Conservation (phyloP, 2,797 vertebrate genomes). For the Premnoplex brunnescens region DNA sequence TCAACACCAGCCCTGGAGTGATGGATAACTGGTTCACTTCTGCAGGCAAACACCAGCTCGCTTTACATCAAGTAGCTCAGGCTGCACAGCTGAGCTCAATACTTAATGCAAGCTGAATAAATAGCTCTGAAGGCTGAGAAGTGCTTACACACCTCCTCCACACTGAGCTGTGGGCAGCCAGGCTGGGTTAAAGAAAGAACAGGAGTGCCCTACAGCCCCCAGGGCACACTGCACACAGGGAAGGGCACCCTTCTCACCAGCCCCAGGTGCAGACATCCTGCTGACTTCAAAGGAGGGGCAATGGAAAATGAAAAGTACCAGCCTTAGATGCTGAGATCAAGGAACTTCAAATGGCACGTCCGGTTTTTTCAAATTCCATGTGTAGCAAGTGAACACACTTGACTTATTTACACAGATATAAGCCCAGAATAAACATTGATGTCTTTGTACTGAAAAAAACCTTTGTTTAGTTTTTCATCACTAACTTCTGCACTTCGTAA, state of each 20-base stretch:
- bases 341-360: not conserved
- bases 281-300: not conserved
- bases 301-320: not conserved
- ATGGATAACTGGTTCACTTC: not conserved
- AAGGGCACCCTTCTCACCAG: not conserved
- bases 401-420: not conserved
- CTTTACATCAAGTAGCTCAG: not conserved
- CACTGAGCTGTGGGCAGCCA: not conserved
- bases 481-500: not conserved
- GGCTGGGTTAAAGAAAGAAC: not conserved
- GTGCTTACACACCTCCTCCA: not conserved
- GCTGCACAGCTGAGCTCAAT: not conserved
- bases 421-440: not conserved
- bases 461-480: not conserved
- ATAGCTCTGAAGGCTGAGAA: not conserved
- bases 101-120: not conserved
- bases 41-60: not conserved
- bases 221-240: not conserved
- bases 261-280: not conserved
- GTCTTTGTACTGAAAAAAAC: not conserved
- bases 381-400: not conserved
- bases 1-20: constrained; percentile 7
- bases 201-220: not conserved
- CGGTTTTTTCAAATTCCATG: not conserved
- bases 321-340: not conserved